These are phyloP conservation scores for Orchestes rusci DNA, from an alignment of 2,888 invertebrate species.

Conservation along the genomic window DNA sequence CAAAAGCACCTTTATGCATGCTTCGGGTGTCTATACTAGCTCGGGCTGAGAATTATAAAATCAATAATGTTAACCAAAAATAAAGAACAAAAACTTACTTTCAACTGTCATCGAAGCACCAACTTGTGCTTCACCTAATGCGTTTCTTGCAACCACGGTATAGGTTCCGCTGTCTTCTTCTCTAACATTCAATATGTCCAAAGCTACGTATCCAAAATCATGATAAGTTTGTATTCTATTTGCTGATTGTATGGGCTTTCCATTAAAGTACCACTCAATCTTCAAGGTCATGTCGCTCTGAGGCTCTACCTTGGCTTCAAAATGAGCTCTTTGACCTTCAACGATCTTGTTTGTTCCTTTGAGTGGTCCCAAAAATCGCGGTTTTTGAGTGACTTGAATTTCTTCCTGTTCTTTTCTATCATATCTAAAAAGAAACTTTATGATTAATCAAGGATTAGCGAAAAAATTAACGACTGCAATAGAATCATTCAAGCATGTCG, in stretches of 20 bases:
- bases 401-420: conserved; percentile 61
- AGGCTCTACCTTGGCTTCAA: conserved; percentile 91
- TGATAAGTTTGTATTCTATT: conserved; percentile 90
- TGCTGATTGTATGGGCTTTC: conserved; percentile 79
- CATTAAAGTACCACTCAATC: conserved; percentile 97
- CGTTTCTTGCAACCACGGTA: conserved; percentile 87
- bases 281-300: conserved; percentile 88
- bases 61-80: background rate
- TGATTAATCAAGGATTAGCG: too few species aligned
- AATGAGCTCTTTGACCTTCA: conserved; percentile 90
- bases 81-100: conserved; percentile 56
- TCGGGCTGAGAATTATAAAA: conserved; percentile 54
- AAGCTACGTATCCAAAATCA: conserved; percentile 94
- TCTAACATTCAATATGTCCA: conserved; percentile 89
- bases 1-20: conserved; percentile 79
- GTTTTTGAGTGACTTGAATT: conserved; percentile 68
- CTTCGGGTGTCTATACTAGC: conserved; percentile 84
- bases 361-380: conserved; percentile 79
- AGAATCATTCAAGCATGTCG: too few species aligned
- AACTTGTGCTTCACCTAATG: conserved; percentile 79
- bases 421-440: too few species aligned
- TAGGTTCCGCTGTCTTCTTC: conserved; percentile 91
- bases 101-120: conserved; percentile 81
- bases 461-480: too few species aligned
- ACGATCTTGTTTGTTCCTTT: conserved; percentile 90